A percentile compares a stretch with the other conserved stretches of the same genome.
Conservation (phyloP, 2,797 vertebrate species). For the Typhlichthys subterraneus region DNA sequence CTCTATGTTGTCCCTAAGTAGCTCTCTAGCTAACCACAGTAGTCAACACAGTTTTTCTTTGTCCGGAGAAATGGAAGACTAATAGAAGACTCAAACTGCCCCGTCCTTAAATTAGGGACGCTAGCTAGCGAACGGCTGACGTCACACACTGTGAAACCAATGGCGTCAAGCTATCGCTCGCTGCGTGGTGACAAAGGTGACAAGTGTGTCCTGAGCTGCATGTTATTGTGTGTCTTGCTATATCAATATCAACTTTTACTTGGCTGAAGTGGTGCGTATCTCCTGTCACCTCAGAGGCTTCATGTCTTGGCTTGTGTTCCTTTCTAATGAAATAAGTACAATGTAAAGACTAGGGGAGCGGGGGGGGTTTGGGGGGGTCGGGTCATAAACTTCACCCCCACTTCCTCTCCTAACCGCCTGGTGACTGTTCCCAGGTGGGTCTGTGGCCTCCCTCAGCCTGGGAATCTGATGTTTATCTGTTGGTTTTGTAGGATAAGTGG, state of each 20-base stretch:
- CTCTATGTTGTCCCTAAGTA: background rate
- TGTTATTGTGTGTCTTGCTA: slow-evolving; percentile 22
- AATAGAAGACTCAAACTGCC: too few relatives aligned
- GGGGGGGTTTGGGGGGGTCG: slow-evolving; percentile 1
- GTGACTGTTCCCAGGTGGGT: slow-evolving; percentile 65
- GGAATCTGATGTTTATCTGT: slow-evolving; percentile 68
- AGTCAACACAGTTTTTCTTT: too few relatives aligned
- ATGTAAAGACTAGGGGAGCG: slow-evolving; percentile 28
- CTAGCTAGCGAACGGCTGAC: too few relatives aligned
- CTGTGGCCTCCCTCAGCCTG: slow-evolving; percentile 41
- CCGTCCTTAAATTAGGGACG: too few relatives aligned
- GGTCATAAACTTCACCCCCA: slow-evolving; percentile 51
- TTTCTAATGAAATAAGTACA: slow-evolving; percentile 49
- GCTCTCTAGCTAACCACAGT: slow-evolving; percentile 2
- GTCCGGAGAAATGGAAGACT: too few relatives aligned
- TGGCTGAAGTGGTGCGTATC: slow-evolving; percentile 17
- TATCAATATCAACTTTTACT: slow-evolving; percentile 23
- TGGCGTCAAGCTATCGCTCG: background rate
- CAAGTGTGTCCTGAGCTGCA: background rate
- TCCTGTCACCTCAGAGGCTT: slow-evolving; percentile 22
- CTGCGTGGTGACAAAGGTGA: slow-evolving; percentile 4
- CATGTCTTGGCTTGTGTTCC: slow-evolving; percentile 36
- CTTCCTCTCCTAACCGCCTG: slow-evolving; percentile 38
- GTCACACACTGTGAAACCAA: background rate
- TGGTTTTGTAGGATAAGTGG: slow-evolving; percentile 53